Evolutionary conservation across 2,888 invertebrate species (phyloP), one percentile per base, ranked within the genome.

Genomic region (Ophraella communa): DNA sequence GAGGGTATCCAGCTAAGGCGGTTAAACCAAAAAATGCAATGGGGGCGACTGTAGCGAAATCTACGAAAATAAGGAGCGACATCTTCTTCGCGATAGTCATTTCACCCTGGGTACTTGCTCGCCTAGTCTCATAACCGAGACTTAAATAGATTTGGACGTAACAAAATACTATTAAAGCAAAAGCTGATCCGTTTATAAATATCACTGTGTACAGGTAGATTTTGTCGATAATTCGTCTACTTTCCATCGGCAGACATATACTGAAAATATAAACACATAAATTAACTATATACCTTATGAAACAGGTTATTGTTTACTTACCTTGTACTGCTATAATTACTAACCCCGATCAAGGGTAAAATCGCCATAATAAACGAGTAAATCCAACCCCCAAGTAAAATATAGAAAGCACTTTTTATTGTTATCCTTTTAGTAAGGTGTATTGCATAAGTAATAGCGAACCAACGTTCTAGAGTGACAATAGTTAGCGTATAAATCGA

Each of bases 211-310:
- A 86, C 74, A 95, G 86, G 78, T 94, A 95, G 1, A 88, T 87
- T 17, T 88, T 86, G 73, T 94, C 94, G 1, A 85, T 85, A 0
- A 87, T 77, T 62, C 88, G 87, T 54, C 88, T 86, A 20, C 89
- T 90, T 78, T 93, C 92, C 86, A 96, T 93, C 0, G 96, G 96
- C 71, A 96, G 84, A 77, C 96, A 96, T 63, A 96, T 95, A 74
- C 91, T 91, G 79, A 39, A 81, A 81, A 27, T 21, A 30, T 2
- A 20, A 55, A 27, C 14, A 55, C 4, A 42, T 23, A 24, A 18
- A n/a, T n/a, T n/a, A n/a, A n/a, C n/a, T n/a, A n/a, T n/a, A n/a
- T n/a, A n/a, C n/a, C n/a, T n/a, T n/a, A n/a, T n/a, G n/a, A n/a
- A n/a, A n/a, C n/a, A n/a, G n/a, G n/a, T n/a, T n/a, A n/a, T n/a